Evolutionary conservation across 2,113 vertebrate species (phyloP).

Genomic region (Actenoides lindsayi): DNA sequence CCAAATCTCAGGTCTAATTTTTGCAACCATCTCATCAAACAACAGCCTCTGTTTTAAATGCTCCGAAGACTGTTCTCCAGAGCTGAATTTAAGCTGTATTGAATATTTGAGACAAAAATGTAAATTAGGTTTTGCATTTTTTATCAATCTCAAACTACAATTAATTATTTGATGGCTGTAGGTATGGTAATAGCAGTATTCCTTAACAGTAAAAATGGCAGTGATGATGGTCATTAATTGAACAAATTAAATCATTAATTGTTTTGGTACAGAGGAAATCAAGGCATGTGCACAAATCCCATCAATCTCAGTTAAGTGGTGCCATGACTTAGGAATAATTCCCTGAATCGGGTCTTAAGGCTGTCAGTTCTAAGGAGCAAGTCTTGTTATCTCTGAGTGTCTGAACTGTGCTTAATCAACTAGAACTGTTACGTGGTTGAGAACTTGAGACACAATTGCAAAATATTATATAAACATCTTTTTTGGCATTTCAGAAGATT

Average conservation of each 20-base stretch:
- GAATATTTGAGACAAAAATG: not conserved
- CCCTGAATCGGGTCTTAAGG: not conserved
- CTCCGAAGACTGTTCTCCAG: not conserved
- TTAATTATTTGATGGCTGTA: not conserved
- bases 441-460: not conserved
- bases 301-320: not conserved
- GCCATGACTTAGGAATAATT: not conserved
- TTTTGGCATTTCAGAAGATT: not conserved
- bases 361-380: not conserved
- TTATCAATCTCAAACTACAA: not conserved
- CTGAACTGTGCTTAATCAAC: not conserved
- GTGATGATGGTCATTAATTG: not conserved
- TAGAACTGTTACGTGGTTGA: not conserved
- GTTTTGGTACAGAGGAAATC: not conserved
- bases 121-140: not conserved
- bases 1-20: not conserved
- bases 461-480: not conserved
- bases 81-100: not conserved
- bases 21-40: not conserved
- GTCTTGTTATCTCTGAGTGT: not conserved
- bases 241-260: not conserved
- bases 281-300: not conserved
- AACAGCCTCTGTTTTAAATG: not conserved
- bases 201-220: not conserved
- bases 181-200: not conserved